A percentile compares a stretch with the other conserved stretches of the same genome.
Evolutionary conservation across 2,113 vertebrate species (phyloP).

Genomic region (Rutilus rutilus): DNA sequence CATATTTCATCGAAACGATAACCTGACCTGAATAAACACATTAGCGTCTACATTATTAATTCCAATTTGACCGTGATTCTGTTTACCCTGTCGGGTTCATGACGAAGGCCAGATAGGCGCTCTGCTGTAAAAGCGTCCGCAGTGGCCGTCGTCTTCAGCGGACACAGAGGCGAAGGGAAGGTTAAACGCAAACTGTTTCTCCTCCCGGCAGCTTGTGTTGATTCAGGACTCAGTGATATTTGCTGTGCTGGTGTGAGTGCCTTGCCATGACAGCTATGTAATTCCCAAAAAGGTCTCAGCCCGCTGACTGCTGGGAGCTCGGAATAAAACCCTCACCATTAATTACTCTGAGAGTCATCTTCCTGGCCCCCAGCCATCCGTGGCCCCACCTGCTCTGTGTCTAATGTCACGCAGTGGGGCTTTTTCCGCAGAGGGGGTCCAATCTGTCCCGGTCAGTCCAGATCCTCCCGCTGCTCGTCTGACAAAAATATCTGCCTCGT

Average conservation of each 20-base stretch:
- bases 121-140: constrained; percentile 50
- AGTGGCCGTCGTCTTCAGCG: constrained; percentile 31
- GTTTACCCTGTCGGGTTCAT: constrained; percentile 58
- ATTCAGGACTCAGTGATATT: constrained; percentile 62
- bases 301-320: constrained; percentile 56
- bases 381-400: constrained; percentile 53
- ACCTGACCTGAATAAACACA: constrained; percentile 69
- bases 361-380: constrained; percentile 40
- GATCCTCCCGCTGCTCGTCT: constrained; percentile 56
- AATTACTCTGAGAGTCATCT: constrained; percentile 60
- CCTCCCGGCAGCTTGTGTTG: constrained; percentile 57
- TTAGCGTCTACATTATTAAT: constrained; percentile 76
- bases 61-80: constrained; percentile 66
- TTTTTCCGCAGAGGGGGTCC: constrained; percentile 49
- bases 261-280: constrained; percentile 51
- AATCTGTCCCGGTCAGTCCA: constrained; percentile 55
- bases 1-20: constrained; percentile 72
- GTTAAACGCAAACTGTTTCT: constrained; percentile 60
- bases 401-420: constrained; percentile 61
- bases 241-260: constrained; percentile 46
- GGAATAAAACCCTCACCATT: constrained; percentile 71
- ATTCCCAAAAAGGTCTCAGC: constrained; percentile 62
- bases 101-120: constrained; percentile 58
- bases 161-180: constrained; percentile 46
- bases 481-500: constrained; percentile 65